Conservation (phyloP, 2,797 vertebrate species). For the Diglossa cyanea region DNA sequence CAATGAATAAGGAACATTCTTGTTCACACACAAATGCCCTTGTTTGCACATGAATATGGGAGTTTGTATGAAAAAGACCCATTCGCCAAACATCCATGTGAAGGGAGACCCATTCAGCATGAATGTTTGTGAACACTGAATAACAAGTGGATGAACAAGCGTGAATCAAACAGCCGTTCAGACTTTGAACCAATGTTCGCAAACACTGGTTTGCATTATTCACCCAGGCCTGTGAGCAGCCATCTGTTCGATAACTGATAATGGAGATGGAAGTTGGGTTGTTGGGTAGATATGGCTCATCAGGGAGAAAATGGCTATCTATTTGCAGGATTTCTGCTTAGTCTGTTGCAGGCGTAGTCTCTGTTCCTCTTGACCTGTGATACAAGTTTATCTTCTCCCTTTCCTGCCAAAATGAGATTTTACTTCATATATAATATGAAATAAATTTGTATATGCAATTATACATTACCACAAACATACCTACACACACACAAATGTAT, state of each 20-base stretch:
- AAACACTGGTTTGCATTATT: constrained; percentile 63
- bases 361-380: neutral
- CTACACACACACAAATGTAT: neutral
- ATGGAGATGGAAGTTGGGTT: constrained; percentile 60
- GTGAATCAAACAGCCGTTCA: constrained; percentile 64
- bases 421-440: neutral
- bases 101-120: constrained; percentile 60
- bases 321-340: constrained; percentile 33
- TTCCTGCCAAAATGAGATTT: neutral
- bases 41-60: constrained; percentile 65
- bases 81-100: constrained; percentile 64
- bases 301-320: constrained; percentile 48
- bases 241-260: constrained; percentile 68
- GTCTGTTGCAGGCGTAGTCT: neutral
- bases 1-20: constrained; percentile 39
- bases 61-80: constrained; percentile 56
- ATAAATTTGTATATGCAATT: neutral
- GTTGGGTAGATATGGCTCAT: constrained; percentile 56
- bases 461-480: neutral
- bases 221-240: constrained; percentile 42
- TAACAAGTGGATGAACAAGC: constrained; percentile 62
- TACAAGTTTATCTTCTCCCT: neutral
- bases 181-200: constrained; percentile 61
- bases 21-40: constrained; percentile 57
- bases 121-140: constrained; percentile 62